Conservation (phyloP, 2,113 vertebrate species). For the Podarcis muralis region DNA sequence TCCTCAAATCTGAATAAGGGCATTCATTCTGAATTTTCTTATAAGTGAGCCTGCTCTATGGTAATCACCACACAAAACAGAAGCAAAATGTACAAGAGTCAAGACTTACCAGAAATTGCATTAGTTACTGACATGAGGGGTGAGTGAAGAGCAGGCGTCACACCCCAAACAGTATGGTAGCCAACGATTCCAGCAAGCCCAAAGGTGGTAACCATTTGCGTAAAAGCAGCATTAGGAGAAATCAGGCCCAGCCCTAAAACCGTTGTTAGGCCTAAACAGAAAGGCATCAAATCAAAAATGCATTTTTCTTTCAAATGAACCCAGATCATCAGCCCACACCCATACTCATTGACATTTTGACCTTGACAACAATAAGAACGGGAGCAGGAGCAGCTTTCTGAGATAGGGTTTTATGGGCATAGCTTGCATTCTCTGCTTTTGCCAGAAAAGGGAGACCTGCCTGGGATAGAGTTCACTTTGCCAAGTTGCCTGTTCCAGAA, state of each 20-base stretch:
- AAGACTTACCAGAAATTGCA: slow-evolving; percentile 46
- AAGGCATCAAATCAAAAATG: neutral
- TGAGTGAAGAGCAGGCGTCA: slow-evolving; percentile 58
- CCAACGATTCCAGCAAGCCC: slow-evolving; percentile 40
- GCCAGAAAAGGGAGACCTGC: slow-evolving; percentile 38
- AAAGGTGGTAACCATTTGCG: slow-evolving; percentile 60
- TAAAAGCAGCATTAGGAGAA: slow-evolving; percentile 50
- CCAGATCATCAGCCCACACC: neutral
- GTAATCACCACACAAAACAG: neutral
- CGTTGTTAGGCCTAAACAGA: slow-evolving; percentile 51
- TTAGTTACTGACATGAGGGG: slow-evolving; percentile 54
- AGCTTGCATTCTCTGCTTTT: slow-evolving; percentile 41
- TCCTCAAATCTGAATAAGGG: neutral
- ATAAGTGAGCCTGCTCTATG: neutral
- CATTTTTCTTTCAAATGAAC: slow-evolving; percentile 42
- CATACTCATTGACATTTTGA: slow-evolving; percentile 19
- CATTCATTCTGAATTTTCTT: neutral
- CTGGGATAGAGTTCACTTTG: slow-evolving; percentile 33
- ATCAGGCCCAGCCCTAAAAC: slow-evolving; percentile 50
- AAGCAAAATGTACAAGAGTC: neutral
- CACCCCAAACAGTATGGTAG: slow-evolving; percentile 39
- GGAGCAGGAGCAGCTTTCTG: slow-evolving; percentile 36
- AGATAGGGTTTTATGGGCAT: slow-evolving; percentile 16
- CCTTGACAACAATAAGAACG: slow-evolving; percentile 12
- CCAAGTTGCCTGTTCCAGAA: slow-evolving; percentile 28